Evolutionary conservation across 2,797 vertebrate species (phyloP).

Genomic region (Enteromius trimaculatus): DNA sequence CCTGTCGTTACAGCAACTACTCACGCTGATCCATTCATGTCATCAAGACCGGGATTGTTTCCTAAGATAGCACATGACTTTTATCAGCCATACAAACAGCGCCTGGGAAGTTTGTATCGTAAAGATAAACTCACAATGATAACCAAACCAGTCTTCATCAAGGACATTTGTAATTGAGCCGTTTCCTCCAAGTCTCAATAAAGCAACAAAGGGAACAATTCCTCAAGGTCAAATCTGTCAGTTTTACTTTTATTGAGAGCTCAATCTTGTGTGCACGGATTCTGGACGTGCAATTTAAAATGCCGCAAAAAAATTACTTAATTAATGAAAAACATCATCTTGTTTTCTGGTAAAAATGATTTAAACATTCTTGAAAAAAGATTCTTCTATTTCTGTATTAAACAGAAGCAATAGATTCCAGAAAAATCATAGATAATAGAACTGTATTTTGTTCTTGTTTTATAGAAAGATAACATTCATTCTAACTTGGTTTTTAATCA

Average conservation of each 20-base stretch:
- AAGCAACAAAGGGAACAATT: conserved; percentile 26
- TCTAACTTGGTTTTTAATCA: not conserved
- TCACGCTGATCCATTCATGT: conserved; percentile 46
- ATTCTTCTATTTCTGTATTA: not conserved
- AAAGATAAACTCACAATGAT: conserved; percentile 21
- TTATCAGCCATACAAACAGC: conserved; percentile 21
- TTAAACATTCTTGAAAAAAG: not conserved
- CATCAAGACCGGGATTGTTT: conserved; percentile 37
- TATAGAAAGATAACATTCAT: not conserved
- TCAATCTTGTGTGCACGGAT: not conserved
- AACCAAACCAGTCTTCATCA: not conserved
- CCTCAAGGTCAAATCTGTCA: not conserved
- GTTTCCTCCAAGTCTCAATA: conserved; percentile 8
- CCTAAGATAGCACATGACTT: conserved; percentile 19
- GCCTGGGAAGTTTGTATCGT: conserved; percentile 7
- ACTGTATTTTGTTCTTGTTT: not conserved
- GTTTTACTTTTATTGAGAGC: conserved; percentile 12
- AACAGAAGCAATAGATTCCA: not conserved
- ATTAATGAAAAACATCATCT: not conserved
- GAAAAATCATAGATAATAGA: not conserved
- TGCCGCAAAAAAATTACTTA: not conserved
- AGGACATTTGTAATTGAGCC: conserved; percentile 5
- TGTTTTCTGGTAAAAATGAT: not conserved
- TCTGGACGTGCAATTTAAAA: not conserved
- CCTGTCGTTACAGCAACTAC: conserved; percentile 42